Percentiles rank a stretch among this genome's conserved stretches.
phyloP scores from a whole-genome alignment of 2,888 invertebrate genomes.

The Acrocyrtus sp. region DNA sequence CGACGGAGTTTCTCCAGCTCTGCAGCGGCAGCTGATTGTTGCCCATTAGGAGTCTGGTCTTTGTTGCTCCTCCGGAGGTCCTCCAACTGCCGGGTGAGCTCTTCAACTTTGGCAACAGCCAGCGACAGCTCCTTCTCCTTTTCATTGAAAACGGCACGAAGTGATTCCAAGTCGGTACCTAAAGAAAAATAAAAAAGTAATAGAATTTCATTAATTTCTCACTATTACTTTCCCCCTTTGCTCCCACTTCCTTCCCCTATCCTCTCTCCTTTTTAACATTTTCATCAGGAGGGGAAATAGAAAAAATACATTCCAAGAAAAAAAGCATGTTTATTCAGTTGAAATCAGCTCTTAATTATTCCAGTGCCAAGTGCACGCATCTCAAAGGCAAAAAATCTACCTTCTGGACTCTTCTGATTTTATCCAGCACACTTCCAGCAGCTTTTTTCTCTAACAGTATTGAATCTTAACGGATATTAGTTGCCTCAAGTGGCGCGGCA shows the following conservation, averaged over 20 bases:
- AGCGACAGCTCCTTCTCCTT: conserved; percentile 96
- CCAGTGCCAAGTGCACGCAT: too few relatives aligned
- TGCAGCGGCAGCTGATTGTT: conserved; percentile 78
- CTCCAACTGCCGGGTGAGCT: conserved; percentile 93
- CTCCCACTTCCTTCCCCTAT: background rate
- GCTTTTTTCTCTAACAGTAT: too few relatives aligned
- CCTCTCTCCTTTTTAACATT: too few relatives aligned
- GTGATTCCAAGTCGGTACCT: conserved; percentile 96
- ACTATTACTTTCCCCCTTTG: too few relatives aligned
- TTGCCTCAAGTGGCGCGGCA: too few relatives aligned
- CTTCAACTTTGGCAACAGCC: conserved; percentile 98
- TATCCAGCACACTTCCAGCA: too few relatives aligned
- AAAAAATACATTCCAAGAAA: too few relatives aligned
- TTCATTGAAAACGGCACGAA: conserved; percentile 94
- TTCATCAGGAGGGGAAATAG: too few relatives aligned
- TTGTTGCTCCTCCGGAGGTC: conserved; percentile 75
- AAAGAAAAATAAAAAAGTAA: conserved; percentile 59
- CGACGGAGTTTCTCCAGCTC: conserved; percentile 92
- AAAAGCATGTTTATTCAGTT: background rate
- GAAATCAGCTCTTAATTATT: too few relatives aligned
- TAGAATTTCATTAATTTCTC: conserved; percentile 19
- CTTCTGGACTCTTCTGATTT: too few relatives aligned
- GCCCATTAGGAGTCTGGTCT: conserved; percentile 59
- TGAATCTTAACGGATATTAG: too few relatives aligned
- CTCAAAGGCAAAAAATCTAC: too few relatives aligned